Conservation (phyloP, 1,140 invertebrate species). For the Reticulitermes speratus region DNA sequence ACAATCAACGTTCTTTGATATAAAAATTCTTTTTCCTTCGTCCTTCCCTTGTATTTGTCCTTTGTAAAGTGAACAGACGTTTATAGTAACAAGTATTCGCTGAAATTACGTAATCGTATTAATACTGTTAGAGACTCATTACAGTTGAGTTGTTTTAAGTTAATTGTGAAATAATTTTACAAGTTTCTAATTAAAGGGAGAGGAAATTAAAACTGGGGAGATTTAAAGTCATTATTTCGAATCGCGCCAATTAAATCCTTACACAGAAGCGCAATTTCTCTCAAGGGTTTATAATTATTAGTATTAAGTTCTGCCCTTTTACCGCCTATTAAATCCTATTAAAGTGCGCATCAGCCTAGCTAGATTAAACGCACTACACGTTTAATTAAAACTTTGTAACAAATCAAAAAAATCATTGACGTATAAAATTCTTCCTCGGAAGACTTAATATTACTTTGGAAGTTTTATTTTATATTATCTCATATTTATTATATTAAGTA, state of each 20-base stretch:
- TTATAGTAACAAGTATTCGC: not conserved
- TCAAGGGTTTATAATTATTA: not conserved
- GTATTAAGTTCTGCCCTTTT: not conserved
- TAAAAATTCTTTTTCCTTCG: no score
- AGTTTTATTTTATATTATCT: not conserved
- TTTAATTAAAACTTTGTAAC: slow-evolving; percentile 7
- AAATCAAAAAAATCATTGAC: not conserved
- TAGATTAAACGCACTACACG: not conserved
- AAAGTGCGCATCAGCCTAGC: not conserved
- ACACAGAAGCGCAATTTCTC: not conserved
- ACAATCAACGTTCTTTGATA: no score
- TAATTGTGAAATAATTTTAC: slow-evolving; percentile 9
- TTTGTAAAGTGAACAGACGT: not conserved
- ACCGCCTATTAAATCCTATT: not conserved
- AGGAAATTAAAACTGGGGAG: not conserved
- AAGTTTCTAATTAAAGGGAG: slow-evolving; percentile 1
- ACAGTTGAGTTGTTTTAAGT: not conserved
- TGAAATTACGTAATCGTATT: not conserved
- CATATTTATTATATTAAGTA: not conserved
- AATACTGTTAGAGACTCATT: not conserved
- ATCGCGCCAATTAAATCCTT: slow-evolving; percentile 7
- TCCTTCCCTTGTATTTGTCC: no score
- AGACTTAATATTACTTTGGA: not conserved
- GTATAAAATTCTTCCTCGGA: not conserved
- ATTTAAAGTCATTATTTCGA: not conserved